A percentile compares a stretch with the other conserved stretches of the same genome.
Evolutionary conservation across 92 coral and sea anemone species (phyloP).

Genomic region (Porites evermanni): DNA sequence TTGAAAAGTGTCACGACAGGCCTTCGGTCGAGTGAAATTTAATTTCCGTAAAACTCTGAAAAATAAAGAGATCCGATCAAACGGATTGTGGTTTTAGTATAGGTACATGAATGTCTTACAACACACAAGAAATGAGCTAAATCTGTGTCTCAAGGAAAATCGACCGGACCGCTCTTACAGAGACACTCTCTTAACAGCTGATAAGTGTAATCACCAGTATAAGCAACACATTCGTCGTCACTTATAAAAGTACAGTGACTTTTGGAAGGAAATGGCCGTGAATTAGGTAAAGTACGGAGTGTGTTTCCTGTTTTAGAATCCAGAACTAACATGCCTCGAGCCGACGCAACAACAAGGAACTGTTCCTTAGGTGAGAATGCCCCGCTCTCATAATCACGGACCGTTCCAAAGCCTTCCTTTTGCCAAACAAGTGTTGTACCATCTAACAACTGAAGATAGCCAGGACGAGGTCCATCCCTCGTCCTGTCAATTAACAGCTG

Average conservation of each 20-base stretch:
- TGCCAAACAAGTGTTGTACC: not conserved
- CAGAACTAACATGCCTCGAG: not conserved
- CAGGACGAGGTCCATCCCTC: too few relatives aligned
- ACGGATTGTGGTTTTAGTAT: too few relatives aligned
- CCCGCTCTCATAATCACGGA: not conserved
- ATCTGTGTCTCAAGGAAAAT: too few relatives aligned
- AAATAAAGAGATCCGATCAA: too few relatives aligned
- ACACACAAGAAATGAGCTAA: too few relatives aligned
- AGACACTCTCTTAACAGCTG: too few relatives aligned
- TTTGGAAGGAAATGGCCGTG: too few relatives aligned
- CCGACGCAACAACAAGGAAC: not conserved
- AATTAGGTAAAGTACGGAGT: not conserved
- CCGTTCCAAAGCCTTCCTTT: not conserved
- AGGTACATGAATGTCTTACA: too few relatives aligned
- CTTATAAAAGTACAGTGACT: not conserved
- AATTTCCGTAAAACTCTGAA: too few relatives aligned
- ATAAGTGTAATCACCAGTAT: not conserved
- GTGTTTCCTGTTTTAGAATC: slow-evolving; percentile 13
- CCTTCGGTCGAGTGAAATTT: too few relatives aligned
- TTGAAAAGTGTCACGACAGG: too few relatives aligned
- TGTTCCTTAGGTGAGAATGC: slow-evolving; percentile 10
- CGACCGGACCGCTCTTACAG: too few relatives aligned
- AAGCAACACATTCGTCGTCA: slow-evolving; percentile 9
- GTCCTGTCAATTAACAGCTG: not conserved
- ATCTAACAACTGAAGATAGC: not conserved